Evolutionary conservation across 2,797 vertebrate species (phyloP).

Genomic region (Meda fulgida): DNA sequence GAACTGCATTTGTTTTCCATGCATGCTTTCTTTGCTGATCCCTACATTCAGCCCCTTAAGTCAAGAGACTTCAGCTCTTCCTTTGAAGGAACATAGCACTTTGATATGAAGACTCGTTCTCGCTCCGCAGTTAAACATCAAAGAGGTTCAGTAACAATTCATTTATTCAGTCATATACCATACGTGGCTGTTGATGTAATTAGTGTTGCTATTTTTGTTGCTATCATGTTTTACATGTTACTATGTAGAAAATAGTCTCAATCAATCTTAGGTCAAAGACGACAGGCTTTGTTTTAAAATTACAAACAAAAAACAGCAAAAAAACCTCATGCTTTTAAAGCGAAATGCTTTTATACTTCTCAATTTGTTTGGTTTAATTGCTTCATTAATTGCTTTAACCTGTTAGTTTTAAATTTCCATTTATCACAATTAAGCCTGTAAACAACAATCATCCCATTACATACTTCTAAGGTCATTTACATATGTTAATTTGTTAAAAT

Average conservation of each 20-base stretch:
- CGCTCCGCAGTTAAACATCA: conserved; percentile 52
- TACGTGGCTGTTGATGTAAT: conserved; percentile 69
- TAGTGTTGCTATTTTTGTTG: conserved; percentile 59
- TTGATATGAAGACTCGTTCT: conserved; percentile 51
- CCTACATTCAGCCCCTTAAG: conserved; percentile 30
- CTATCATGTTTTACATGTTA: conserved; percentile 54
- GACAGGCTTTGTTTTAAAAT: background rate
- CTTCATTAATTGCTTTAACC: conserved; percentile 20
- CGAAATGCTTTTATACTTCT: background rate
- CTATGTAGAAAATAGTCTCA: conserved; percentile 5
- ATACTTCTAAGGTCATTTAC: background rate
- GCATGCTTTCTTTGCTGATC: conserved; percentile 41
- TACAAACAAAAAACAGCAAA: background rate
- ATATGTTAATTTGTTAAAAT: background rate
- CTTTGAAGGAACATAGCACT: conserved; percentile 57
- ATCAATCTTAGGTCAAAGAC: conserved; percentile 31
- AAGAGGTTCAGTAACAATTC: conserved; percentile 47
- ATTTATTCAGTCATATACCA: conserved; percentile 61
- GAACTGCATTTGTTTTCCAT: conserved; percentile 46
- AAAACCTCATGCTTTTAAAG: background rate
- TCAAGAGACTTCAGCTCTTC: conserved; percentile 56
- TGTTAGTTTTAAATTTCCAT: background rate
- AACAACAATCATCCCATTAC: background rate
- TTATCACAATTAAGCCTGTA: background rate
- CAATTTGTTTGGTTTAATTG: conserved; percentile 2